These are phyloP conservation scores for Athripsodes cinereus DNA, from an alignment of 2,888 invertebrate species.

Conservation along the genomic window DNA sequence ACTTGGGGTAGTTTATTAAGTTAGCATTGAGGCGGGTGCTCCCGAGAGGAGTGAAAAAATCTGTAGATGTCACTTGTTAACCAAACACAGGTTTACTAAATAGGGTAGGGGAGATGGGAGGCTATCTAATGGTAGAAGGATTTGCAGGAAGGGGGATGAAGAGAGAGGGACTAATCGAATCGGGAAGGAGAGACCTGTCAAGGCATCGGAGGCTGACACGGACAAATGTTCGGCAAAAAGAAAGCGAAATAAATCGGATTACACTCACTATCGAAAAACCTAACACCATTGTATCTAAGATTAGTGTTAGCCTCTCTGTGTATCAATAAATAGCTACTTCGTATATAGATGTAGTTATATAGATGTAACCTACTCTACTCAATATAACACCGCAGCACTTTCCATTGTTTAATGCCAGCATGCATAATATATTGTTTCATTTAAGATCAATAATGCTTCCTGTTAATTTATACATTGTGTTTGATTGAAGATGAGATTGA, in stretches of 20 bases:
- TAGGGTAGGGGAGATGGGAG: conserved; percentile 13
- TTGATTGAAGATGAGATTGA: too few species aligned
- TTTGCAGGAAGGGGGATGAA: not conserved
- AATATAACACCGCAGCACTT: too few species aligned
- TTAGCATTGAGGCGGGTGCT: conserved; percentile 11
- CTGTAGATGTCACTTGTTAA: conserved; percentile 28
- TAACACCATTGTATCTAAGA: not conserved
- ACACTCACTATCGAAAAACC: conserved; percentile 3
- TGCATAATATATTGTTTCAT: too few species aligned
- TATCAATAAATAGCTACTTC: too few species aligned
- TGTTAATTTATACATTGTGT: too few species aligned
- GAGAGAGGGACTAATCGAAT: not conserved
- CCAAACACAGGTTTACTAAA: conserved; percentile 22
- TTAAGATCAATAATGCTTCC: too few species aligned
- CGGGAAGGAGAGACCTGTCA: conserved; percentile 17
- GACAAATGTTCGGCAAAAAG: conserved; percentile 26
- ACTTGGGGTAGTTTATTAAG: conserved; percentile 22
- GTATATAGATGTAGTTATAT: too few species aligned
- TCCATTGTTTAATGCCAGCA: too few species aligned
- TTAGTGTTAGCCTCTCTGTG: not conserved
- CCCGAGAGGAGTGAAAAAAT: conserved; percentile 21
- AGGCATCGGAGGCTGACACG: conserved; percentile 25
- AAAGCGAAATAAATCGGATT: conserved; percentile 23
- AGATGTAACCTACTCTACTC: too few species aligned
- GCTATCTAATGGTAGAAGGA: not conserved